Conservation (phyloP, 2,888 invertebrate species). For the Diaperis boleti region DNA sequence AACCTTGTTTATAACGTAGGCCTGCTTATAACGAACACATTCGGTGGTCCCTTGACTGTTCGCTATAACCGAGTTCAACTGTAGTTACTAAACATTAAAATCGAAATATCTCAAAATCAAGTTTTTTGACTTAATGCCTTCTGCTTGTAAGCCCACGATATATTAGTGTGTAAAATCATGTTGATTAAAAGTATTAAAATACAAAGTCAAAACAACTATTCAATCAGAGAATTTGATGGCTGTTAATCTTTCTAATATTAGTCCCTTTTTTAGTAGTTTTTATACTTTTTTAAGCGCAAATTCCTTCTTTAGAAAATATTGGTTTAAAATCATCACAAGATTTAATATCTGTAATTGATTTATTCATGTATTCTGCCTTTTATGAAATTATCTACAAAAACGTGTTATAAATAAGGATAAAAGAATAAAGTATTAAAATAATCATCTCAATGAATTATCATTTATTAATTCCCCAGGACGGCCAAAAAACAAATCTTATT, state of each 20-base stretch:
- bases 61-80: too few species aligned
- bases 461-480: constrained; percentile 5
- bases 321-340: constrained; percentile 13
- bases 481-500: constrained; percentile 7
- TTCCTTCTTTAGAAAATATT: constrained; percentile 7
- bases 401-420: constrained; percentile 9
- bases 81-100: too few species aligned
- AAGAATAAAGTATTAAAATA: constrained; percentile 6
- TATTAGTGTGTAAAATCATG: constrained; percentile 11
- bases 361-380: constrained; percentile 15
- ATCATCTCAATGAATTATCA: constrained; percentile 12
- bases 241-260: constrained; percentile 10
- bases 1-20: too few species aligned
- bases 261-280: constrained; percentile 12
- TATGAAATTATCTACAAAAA: constrained; percentile 12
- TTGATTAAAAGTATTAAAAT: constrained; percentile 13
- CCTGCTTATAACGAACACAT: too few species aligned
- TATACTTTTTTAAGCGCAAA: constrained; percentile 9
- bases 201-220: constrained; percentile 8
- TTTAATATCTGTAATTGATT: constrained; percentile 8
- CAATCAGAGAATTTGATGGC: constrained; percentile 7
- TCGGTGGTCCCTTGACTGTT: too few species aligned
- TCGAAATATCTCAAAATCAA: background rate
- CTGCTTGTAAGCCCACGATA: background rate
- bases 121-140: background rate